Percentiles rank a stretch among this genome's conserved stretches.
Conservation (phyloP, 2,113 vertebrate species). For the Callionymus lyra region DNA sequence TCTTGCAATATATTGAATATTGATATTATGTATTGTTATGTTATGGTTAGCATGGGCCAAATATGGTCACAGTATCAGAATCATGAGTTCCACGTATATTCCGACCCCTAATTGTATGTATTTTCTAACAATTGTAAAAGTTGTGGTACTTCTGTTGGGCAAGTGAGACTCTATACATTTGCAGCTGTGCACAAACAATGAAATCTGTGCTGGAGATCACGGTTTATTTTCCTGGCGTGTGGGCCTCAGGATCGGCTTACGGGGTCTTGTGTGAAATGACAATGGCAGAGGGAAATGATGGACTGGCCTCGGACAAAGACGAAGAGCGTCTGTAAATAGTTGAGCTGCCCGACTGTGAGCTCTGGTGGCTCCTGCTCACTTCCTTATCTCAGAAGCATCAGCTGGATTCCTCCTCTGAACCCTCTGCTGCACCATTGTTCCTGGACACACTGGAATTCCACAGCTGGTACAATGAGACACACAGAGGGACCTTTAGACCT, state of each 20-base stretch:
- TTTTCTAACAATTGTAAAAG: too few species aligned
- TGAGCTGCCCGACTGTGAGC: too few species aligned
- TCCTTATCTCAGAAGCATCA: conserved; percentile 51
- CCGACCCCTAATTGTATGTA: too few species aligned
- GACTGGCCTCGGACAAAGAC: conserved; percentile 47
- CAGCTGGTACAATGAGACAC: conserved; percentile 33
- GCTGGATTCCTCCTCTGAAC: conserved; percentile 38
- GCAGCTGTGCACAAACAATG: too few species aligned
- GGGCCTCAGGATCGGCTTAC: background rate
- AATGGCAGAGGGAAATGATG: conserved; percentile 30
- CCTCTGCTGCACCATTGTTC: conserved; percentile 51
- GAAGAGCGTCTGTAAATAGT: conserved; percentile 55
- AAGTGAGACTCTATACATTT: too few species aligned
- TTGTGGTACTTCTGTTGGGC: too few species aligned
- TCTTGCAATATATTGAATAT: too few species aligned
- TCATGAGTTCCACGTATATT: too few species aligned
- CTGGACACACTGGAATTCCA: conserved; percentile 39
- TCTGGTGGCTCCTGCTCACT: conserved; percentile 47
- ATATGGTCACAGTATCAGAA: too few species aligned
- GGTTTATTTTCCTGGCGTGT: background rate
- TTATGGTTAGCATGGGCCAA: too few species aligned
- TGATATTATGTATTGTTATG: too few species aligned
- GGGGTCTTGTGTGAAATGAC: background rate
- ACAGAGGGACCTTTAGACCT: conserved; percentile 14
- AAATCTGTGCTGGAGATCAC: conserved; percentile 5